Evolutionary conservation across 2,797 vertebrate genomes (phyloP).

Genomic region (Microctenopoma stevenorrisi): DNA sequence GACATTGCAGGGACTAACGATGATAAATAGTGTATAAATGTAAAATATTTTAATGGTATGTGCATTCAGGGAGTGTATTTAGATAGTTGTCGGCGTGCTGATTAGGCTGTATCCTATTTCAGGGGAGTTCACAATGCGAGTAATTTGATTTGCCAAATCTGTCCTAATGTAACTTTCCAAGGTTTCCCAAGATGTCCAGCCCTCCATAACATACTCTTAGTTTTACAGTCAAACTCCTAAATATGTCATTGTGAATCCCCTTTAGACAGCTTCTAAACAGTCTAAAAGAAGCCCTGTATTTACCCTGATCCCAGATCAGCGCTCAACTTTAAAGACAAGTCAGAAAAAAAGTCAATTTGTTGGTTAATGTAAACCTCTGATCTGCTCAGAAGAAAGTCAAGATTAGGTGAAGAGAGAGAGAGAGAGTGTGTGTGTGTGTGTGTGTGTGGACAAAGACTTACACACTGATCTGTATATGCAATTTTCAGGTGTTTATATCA

Average conservation of each 20-base stretch:
- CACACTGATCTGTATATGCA: conserved; percentile 65
- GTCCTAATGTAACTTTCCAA: background rate
- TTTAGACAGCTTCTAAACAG: background rate
- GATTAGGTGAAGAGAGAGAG: conserved; percentile 6
- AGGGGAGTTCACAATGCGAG: conserved; percentile 13
- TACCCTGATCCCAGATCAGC: conserved; percentile 33
- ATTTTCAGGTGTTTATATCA: conserved; percentile 75
- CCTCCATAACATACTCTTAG: background rate
- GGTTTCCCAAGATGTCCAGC: background rate
- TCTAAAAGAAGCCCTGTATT: background rate
- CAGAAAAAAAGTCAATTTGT: conserved; percentile 41
- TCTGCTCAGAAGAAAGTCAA: conserved; percentile 37
- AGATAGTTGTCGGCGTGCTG: conserved; percentile 38
- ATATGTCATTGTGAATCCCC: background rate
- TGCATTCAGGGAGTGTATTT: conserved; percentile 64
- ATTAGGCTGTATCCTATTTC: conserved; percentile 34
- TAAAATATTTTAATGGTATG: conserved; percentile 78
- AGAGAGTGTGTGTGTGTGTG: conserved; percentile 16
- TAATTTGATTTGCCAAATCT: conserved; percentile 13
- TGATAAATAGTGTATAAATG: conserved; percentile 75
- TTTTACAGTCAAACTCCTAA: background rate
- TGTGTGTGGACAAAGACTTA: conserved; percentile 19
- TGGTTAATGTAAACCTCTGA: conserved; percentile 48
- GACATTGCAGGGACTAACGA: conserved; percentile 24
- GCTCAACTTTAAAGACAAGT: conserved; percentile 30